Percentiles rank a stretch among this genome's conserved stretches.
Conservation (phyloP, 2,113 vertebrate species). For the Podilymbus podiceps region DNA sequence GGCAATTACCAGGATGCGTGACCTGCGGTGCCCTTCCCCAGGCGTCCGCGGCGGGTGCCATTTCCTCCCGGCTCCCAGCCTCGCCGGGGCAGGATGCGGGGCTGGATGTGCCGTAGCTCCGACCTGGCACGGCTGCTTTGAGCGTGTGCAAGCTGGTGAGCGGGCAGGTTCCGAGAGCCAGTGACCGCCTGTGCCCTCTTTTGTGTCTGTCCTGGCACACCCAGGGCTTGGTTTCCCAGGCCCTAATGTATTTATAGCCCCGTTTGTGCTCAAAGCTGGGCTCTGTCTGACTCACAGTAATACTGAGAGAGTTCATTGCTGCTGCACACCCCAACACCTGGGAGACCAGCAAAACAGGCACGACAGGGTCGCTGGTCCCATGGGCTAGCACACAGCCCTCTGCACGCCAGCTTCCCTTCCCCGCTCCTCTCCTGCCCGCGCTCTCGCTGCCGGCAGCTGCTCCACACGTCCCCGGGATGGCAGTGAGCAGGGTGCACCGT, state of each 20-base stretch:
- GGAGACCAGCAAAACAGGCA: background rate
- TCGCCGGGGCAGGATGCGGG: background rate
- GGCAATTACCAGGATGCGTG: accelerated
- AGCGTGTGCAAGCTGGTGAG: background rate
- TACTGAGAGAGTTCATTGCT: background rate
- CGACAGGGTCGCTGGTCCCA: background rate
- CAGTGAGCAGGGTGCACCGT: background rate
- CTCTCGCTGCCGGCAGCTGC: background rate
- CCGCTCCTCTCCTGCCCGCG: accelerated
- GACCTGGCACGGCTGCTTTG: accelerated
- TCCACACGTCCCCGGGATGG: background rate
- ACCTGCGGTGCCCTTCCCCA: background rate
- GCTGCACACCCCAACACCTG: background rate
- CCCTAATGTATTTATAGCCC: constrained; percentile 25
- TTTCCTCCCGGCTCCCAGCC: background rate
- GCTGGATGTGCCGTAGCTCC: background rate
- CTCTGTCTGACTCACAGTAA: background rate
- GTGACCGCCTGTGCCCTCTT: background rate
- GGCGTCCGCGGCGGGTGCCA: accelerated
- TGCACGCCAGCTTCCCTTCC: background rate
- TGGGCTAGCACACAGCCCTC: background rate
- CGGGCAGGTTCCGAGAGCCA: background rate
- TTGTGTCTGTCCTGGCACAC: constrained; percentile 36
- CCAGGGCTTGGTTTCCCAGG: constrained; percentile 42
- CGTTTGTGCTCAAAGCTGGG: background rate